A percentile compares a stretch with the other conserved stretches of the same genome.
phyloP scores from a whole-genome alignment of 2,113 vertebrate species.

The Embiotoca jacksoni region DNA sequence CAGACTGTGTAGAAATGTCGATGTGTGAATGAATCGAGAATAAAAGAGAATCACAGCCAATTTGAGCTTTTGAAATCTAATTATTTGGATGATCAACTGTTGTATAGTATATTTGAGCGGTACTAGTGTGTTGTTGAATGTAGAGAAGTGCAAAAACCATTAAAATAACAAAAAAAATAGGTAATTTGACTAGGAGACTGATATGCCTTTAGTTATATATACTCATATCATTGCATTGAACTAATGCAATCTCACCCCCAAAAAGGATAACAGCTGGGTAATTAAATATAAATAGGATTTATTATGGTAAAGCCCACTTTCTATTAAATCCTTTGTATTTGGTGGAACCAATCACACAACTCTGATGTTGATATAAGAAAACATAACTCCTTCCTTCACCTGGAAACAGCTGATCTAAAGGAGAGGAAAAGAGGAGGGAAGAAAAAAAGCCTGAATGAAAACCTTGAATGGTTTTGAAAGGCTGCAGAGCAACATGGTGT shows the following conservation, averaged over 20 bases:
- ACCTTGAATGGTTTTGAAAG: background rate
- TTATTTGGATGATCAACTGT: conserved; percentile 22
- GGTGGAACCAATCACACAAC: conserved; percentile 5
- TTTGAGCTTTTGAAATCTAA: conserved; percentile 22
- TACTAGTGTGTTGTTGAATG: background rate
- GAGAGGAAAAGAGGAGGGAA: background rate
- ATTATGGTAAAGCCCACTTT: conserved; percentile 16
- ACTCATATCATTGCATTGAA: conserved; percentile 16
- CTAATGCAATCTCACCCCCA: conserved; percentile 12
- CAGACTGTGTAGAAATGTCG: conserved; percentile 27
- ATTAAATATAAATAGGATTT: conserved; percentile 27
- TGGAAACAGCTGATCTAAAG: conserved; percentile 2
- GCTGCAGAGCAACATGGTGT: conserved; percentile 18
- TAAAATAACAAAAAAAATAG: conserved; percentile 7
- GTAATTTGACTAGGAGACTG: too few relatives aligned
- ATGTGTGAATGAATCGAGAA: conserved; percentile 39
- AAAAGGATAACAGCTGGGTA: background rate
- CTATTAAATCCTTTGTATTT: conserved; percentile 29
- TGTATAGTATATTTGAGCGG: background rate
- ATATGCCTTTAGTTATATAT: conserved; percentile 6
- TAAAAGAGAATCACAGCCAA: conserved; percentile 19
- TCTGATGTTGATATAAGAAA: conserved; percentile 22
- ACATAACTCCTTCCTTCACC: conserved; percentile 10
- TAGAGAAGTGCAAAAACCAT: background rate
- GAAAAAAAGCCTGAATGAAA: conserved; percentile 2